phyloP scores from a whole-genome alignment of 2,797 vertebrate species.

The Urosaurus nigricauda region DNA sequence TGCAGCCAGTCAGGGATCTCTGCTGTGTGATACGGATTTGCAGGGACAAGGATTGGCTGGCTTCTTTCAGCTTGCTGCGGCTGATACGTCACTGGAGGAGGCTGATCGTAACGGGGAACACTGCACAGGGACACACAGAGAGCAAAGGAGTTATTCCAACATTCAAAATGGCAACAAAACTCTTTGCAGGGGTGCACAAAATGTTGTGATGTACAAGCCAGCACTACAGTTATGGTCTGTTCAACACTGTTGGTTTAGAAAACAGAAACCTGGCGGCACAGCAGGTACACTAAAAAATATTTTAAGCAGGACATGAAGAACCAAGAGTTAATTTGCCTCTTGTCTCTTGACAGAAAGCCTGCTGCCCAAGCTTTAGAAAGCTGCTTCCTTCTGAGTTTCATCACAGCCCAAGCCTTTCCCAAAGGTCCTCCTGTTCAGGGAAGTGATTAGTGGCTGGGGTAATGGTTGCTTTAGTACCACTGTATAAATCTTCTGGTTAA shows the following conservation, averaged over 20 bases:
- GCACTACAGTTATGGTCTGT: too few relatives aligned
- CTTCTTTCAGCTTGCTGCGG: conserved; percentile 89
- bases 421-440: background rate
- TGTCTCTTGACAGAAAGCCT: background rate
- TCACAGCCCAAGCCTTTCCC: background rate
- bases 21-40: conserved; percentile 97
- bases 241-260: background rate
- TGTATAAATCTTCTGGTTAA: too few relatives aligned
- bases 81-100: conserved; percentile 93
- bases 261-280: background rate
- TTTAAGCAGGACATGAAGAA: background rate
- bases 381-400: background rate
- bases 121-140: conserved; percentile 72
- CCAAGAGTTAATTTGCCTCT: background rate
- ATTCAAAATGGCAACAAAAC: background rate
- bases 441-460: background rate
- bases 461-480: background rate
- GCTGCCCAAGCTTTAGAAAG: background rate
- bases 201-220: too few relatives aligned
- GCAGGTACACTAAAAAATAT: too few relatives aligned
- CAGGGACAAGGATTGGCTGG: conserved; percentile 93
- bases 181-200: too few relatives aligned
- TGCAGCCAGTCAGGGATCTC: conserved; percentile 99
- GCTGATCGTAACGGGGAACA: conserved; percentile 96
- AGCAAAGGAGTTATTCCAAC: background rate